Percentiles rank a stretch among this genome's conserved stretches.
phyloP scores from a whole-genome alignment of 2,797 vertebrate species.

The Eulemur rubriventer region DNA sequence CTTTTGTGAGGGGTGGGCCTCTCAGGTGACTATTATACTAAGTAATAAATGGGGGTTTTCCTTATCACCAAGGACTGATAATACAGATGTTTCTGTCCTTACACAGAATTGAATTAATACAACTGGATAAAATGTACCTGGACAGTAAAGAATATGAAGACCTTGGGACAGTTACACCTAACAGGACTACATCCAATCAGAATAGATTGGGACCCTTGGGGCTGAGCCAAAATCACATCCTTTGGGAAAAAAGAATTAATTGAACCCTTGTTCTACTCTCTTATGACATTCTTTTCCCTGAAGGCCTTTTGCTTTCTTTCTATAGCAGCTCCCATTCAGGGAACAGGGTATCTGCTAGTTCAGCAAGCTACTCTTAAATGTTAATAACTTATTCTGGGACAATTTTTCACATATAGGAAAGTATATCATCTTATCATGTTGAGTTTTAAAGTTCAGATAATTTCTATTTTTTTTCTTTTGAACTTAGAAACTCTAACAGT shows the following conservation, averaged over 20 bases:
- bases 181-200: not conserved
- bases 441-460: slow-evolving; percentile 68
- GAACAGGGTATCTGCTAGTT: slow-evolving; percentile 48
- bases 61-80: not conserved
- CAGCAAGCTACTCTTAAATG: slow-evolving; percentile 58
- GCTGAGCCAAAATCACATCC: slow-evolving; percentile 47
- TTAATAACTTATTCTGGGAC: slow-evolving; percentile 60
- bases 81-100: not conserved
- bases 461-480: not conserved
- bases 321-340: slow-evolving; percentile 37
- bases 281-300: slow-evolving; percentile 57
- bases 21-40: too few relatives aligned
- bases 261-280: slow-evolving; percentile 28
- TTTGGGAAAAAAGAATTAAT: slow-evolving; percentile 60
- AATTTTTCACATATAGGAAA: slow-evolving; percentile 49
- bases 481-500: not conserved
- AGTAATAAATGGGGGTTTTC: too few relatives aligned
- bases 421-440: slow-evolving; percentile 41
- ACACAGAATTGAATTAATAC: not conserved
- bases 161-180: not conserved
- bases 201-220: not conserved
- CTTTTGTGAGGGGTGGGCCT: too few relatives aligned
- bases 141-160: slow-evolving; percentile 6
- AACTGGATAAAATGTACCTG: not conserved
- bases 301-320: slow-evolving; percentile 45